Base-by-base conservation (phyloP, 2,797 vertebrate species). In the Nyctalus aviator region DNA sequence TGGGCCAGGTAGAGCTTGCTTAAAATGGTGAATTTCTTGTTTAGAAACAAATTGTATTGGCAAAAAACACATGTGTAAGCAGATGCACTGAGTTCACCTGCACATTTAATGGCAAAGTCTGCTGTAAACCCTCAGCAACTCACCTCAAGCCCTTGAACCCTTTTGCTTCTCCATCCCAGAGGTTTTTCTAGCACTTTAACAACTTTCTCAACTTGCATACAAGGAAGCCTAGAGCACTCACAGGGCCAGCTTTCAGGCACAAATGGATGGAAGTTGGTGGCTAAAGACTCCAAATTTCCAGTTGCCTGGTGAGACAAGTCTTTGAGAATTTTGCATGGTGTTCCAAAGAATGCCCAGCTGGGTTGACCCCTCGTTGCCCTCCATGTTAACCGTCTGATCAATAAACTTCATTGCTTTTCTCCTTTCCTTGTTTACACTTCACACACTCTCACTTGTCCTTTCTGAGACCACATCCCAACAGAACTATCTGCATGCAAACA, bases 401-500 rank as follows among this genome's bases (percentile, higher is more conserved):
- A 77, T 78, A 78, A 3, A 68, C 20, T 77, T 66, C 5, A 8
- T 84, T 88, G 17, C 27, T 82, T 91, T 88, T 91, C 44, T 41
- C 32, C 11, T 87, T 72, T 69, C 41, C 9, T 32, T 55, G 8
- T 84, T 87, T 79, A 62, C 5, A 53, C 27, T 87, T 17, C 76
- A 53, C n/a, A 53, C 53, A 55, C 53, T 83, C 44, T 53, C 64
- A 30, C 48, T 91, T 69, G 13, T 72, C 27, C 35, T 95, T 90
- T 55, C 62, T 69, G 62, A 88, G 48, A 69, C 35, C 6, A 32
- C n/a, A 53, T 50, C n/a, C 64, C 44, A 69, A 92, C 73, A 59
- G 90, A 94, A 53, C 68, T 64, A 5, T 37, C 32, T 44, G 30
- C 46, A 94, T 27, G 50, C n/a, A 86, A 73, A 91, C 78, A 64